These are phyloP conservation scores for Bubo scandiacus DNA, from an alignment of 2,113 vertebrate genomes.

Conservation along the genomic window DNA sequence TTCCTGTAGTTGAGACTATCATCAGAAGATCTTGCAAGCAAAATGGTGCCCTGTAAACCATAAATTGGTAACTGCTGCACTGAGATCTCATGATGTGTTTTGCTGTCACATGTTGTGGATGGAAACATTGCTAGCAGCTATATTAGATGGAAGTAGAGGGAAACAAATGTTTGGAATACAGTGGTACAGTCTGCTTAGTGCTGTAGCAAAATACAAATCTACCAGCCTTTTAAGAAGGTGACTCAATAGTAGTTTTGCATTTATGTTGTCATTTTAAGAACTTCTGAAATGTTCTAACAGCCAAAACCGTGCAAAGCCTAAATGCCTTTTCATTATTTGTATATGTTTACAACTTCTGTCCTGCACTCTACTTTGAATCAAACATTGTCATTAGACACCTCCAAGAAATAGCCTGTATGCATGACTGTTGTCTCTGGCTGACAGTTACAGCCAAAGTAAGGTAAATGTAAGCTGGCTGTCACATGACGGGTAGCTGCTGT, in stretches of 20 bases:
- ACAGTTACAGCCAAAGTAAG: neutral
- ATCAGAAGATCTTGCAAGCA: neutral
- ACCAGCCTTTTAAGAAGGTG: neutral
- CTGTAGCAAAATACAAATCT: neutral
- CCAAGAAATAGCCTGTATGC: neutral
- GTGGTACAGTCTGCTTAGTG: neutral
- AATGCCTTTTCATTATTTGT: neutral
- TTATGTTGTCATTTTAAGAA: neutral
- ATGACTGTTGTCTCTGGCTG: neutral
- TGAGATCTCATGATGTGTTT: neutral
- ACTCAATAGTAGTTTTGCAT: neutral
- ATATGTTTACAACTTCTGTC: neutral
- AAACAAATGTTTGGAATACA: neutral
- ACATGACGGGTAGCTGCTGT: neutral
- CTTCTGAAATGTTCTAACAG: neutral
- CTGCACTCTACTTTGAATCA: neutral
- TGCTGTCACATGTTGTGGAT: neutral
- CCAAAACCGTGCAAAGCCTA: neutral
- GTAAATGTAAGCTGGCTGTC: neutral
- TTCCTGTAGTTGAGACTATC: constrained; percentile 10
- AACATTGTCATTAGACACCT: neutral
- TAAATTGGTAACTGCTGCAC: neutral
- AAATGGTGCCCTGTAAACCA: neutral
- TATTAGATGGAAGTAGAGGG: neutral
- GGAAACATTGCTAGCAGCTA: neutral